Evolutionary conservation across 2,888 invertebrate species (phyloP).

Genomic region (Itoplectis maculator): DNA sequence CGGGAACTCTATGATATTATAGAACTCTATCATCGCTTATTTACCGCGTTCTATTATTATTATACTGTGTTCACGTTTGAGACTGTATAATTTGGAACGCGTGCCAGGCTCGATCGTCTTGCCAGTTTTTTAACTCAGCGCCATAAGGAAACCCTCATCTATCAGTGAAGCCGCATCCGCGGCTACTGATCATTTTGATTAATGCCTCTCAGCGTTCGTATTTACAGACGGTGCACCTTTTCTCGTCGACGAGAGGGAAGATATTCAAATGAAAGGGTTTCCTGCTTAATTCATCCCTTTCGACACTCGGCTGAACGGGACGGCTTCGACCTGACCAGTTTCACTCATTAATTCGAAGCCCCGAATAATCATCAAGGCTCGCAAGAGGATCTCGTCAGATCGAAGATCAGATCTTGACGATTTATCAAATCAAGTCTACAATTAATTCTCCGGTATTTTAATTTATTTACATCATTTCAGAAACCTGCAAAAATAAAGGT

Average conservation of each 20-base stretch:
- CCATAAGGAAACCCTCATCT: slow-evolving; percentile 22
- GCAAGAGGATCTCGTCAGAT: not conserved
- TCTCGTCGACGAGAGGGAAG: slow-evolving; percentile 9
- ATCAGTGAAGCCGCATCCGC: slow-evolving; percentile 29
- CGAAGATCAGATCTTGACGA: too few species aligned
- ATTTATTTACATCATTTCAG: too few species aligned
- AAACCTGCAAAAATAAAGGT: too few species aligned
- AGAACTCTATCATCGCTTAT: too few species aligned
- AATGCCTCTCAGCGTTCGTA: slow-evolving; percentile 16
- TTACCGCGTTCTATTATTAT: too few species aligned
- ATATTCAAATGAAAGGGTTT: slow-evolving; percentile 59
- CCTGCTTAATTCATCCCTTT: slow-evolving; percentile 66
- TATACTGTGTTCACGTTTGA: too few species aligned
- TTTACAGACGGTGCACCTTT: slow-evolving; percentile 15
- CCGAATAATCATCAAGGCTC: slow-evolving; percentile 13
- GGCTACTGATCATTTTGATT: slow-evolving; percentile 20
- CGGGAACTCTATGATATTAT: not conserved
- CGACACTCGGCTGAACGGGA: not conserved
- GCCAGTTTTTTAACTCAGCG: not conserved
- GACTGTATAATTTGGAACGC: too few species aligned
- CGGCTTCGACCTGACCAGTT: not conserved
- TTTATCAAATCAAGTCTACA: too few species aligned
- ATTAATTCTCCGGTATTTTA: too few species aligned
- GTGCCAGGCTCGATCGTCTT: too few species aligned
- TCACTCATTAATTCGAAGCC: slow-evolving; percentile 18